These are phyloP conservation scores for Cyphomyrus discorhynchus DNA, from an alignment of 2,113 vertebrate species.

Conservation along the genomic window DNA sequence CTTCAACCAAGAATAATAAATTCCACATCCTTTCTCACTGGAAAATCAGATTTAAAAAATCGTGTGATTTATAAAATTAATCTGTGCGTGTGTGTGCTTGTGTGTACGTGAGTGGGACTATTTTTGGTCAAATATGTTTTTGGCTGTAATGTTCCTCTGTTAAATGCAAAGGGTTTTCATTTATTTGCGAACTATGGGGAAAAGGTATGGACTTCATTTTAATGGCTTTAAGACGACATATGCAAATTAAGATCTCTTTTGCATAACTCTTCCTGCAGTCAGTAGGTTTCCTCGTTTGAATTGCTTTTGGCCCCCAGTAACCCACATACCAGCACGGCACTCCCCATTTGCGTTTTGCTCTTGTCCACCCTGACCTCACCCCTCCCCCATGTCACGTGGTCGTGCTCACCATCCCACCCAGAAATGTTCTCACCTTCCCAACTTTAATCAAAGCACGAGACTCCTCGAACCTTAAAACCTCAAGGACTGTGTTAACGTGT, in stretches of 20 bases:
- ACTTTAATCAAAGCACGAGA: neutral
- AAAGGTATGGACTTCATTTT: neutral
- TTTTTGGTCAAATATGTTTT: conserved; percentile 2
- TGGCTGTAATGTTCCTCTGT: neutral
- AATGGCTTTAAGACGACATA: neutral
- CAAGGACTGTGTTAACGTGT: neutral
- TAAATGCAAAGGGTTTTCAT: neutral
- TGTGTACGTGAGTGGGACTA: neutral
- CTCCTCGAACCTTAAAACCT: neutral
- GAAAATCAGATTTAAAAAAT: neutral
- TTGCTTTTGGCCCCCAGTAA: neutral
- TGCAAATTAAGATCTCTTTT: neutral
- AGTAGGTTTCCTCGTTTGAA: neutral
- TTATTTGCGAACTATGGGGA: neutral
- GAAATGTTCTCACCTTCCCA: neutral
- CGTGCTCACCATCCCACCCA: neutral
- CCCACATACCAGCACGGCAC: neutral
- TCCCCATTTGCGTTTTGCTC: neutral
- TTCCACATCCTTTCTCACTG: conserved; percentile 1
- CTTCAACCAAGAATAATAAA: conserved; percentile 1
- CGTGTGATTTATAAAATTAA: neutral
- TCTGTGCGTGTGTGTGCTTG: neutral
- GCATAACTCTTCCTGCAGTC: neutral
- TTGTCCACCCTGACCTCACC: neutral
- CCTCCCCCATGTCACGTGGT: neutral